Evolutionary conservation across 2,797 vertebrate species (phyloP), one percentile per base, ranked within the genome.

Genomic region (Vultur gryphus): DNA sequence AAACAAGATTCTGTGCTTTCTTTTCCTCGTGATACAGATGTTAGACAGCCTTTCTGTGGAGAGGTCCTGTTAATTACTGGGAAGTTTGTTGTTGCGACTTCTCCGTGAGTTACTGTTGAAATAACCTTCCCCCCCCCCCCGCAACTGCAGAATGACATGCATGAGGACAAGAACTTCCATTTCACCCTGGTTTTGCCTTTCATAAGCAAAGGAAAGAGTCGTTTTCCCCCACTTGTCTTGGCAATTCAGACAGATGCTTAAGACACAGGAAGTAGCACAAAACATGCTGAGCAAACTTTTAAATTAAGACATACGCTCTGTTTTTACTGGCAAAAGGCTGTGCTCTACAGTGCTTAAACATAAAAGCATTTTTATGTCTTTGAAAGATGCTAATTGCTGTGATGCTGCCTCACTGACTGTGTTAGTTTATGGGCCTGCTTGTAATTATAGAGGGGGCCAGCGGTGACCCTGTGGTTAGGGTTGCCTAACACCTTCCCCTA

Each of bases 201-300:
- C 33, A 11, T 61, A 86, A 87, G 84, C 43, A 80, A 92, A 71
- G 85, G 62, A 90, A 97, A 95, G 94, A 77, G 71, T 87, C 13
- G 7, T 96, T 95, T 97, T 96, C 72, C 92, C 90, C 79, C 41
- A n/a, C 49, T 96, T 90, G 70, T 97, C 95, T 91, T 94, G 93
- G 84, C 93, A 97, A 65, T 96, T 97, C 92, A 97, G 87, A 94
- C 97, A 96, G 94, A 97, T 92, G 90, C 93, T 94, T 86, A 80
- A 97, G 95, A 97, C 96, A 83, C 89, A 92, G 97, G 97, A 98
- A 97, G 95, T 81, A 95, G 64, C 84, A 82, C 89, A 88, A 88
- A 96, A 94, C 85, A 94, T 66, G 73, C 91, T 82, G 87, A 93
- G 79, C 90, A 96, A 90, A 96, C 91, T 97, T 98, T 91, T 95